A percentile compares a stretch with the other conserved stretches of the same genome.
phyloP scores from a whole-genome alignment of 64 coral and sea anemone species.

The Montipora efflorescens region DNA sequence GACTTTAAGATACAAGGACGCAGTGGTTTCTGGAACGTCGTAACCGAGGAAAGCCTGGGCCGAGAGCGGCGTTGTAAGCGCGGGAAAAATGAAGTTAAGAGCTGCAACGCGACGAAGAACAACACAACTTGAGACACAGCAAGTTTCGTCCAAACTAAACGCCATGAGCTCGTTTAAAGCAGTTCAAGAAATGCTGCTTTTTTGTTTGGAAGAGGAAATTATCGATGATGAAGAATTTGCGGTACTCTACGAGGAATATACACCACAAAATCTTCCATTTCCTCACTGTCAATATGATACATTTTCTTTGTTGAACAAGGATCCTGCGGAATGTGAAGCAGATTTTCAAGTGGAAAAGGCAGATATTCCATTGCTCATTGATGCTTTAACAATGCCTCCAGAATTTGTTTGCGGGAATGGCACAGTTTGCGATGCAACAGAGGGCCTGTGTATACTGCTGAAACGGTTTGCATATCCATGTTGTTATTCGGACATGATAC shows the following conservation, averaged over 20 bases:
- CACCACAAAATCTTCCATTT: slow-evolving; percentile 56
- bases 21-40: background rate
- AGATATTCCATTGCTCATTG: slow-evolving; percentile 33
- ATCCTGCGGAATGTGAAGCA: slow-evolving; percentile 44
- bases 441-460: slow-evolving; percentile 51
- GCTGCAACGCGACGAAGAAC: slow-evolving; percentile 61
- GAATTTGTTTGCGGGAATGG: slow-evolving; percentile 63
- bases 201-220: slow-evolving; percentile 67
- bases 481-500: too few species aligned
- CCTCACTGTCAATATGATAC: slow-evolving; percentile 22
- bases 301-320: slow-evolving; percentile 42
- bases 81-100: slow-evolving; percentile 56
- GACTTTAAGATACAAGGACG: too few species aligned
- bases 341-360: slow-evolving; percentile 22
- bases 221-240: slow-evolving; percentile 62
- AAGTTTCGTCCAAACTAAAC: too few species aligned
- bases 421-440: slow-evolving; percentile 77
- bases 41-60: slow-evolving; percentile 21
- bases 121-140: too few species aligned
- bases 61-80: slow-evolving; percentile 46
- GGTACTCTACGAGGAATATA: slow-evolving; percentile 57
- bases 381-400: slow-evolving; percentile 44
- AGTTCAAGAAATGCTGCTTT: slow-evolving; percentile 63
- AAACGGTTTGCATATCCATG: too few species aligned
- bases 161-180: slow-evolving; percentile 15